A percentile compares a stretch with the other conserved stretches of the same genome.
Conservation (phyloP, 2,113 vertebrate genomes). For the Phoxinus phoxinus region DNA sequence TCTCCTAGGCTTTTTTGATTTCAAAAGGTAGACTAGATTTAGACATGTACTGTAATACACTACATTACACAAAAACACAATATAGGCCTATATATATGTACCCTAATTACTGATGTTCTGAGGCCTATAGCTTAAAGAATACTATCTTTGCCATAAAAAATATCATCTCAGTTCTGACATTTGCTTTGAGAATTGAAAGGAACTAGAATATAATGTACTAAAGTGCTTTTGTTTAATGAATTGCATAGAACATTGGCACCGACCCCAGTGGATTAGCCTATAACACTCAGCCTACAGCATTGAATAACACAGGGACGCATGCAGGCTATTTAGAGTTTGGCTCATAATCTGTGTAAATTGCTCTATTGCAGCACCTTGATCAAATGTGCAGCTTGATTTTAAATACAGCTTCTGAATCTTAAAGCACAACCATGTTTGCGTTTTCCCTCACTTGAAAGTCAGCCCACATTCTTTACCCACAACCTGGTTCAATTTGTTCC, state of each 20-base stretch:
- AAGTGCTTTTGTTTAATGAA: too few species aligned
- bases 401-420: not conserved
- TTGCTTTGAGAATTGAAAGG: not conserved
- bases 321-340: too few species aligned
- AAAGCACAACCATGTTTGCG: not conserved
- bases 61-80: not conserved
- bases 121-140: not conserved
- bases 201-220: not conserved
- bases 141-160: not conserved
- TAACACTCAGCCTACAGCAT: too few species aligned
- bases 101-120: not conserved
- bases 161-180: not conserved
- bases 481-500: constrained; percentile 90
- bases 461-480: constrained; percentile 83
- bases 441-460: constrained; percentile 73
- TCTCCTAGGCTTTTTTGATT: constrained; percentile 13
- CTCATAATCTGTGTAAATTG: not conserved
- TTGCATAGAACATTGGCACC: too few species aligned
- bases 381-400: constrained; percentile 14
- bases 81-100: not conserved
- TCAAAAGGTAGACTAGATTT: not conserved
- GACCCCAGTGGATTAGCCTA: too few species aligned
- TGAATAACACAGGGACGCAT: too few species aligned
- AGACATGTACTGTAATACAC: not conserved
- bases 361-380: not conserved